phyloP scores from a whole-genome alignment of 1,140 invertebrate species.

The Drosophila gunungcola region DNA sequence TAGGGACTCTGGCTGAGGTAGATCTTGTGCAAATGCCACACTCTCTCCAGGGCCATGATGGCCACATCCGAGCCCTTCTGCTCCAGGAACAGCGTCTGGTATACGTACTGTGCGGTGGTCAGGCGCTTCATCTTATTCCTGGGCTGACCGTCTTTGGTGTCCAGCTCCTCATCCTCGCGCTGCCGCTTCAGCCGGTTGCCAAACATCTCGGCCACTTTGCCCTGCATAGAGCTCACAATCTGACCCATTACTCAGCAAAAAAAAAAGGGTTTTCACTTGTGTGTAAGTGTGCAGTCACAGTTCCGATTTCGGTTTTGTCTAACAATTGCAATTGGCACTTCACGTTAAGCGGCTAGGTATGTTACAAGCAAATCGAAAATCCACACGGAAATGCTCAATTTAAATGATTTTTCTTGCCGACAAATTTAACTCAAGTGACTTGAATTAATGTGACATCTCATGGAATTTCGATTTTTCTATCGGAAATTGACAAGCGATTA shows the following conservation, averaged over 20 bases:
- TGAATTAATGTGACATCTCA: too few species aligned
- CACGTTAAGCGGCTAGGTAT: too few species aligned
- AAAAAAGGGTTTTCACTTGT: too few species aligned
- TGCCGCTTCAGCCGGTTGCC: slow-evolving; percentile 70
- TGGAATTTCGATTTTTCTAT: neutral
- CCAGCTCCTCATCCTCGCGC: slow-evolving; percentile 55
- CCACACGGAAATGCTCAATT: too few species aligned
- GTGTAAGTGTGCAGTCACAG: too few species aligned
- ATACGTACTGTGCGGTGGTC: slow-evolving; percentile 92
- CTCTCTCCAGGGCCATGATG: slow-evolving; percentile 89
- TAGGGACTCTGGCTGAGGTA: slow-evolving; percentile 93
- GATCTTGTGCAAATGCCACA: slow-evolving; percentile 92
- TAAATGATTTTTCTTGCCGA: too few species aligned
- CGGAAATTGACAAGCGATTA: slow-evolving; percentile 10
- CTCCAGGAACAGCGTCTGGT: slow-evolving; percentile 92
- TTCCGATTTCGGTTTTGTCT: too few species aligned
- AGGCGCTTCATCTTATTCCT: slow-evolving; percentile 88
- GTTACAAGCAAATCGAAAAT: too few species aligned
- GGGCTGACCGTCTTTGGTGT: slow-evolving; percentile 42
- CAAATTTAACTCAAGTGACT: too few species aligned
- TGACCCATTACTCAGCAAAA: slow-evolving; percentile 62
- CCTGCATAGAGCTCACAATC: slow-evolving; percentile 68
- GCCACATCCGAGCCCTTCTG: slow-evolving; percentile 91
- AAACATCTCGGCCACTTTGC: slow-evolving; percentile 70
- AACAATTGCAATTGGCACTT: too few species aligned